These are phyloP conservation scores for Dasypogon diadema DNA, from an alignment of 2,888 invertebrate species.

Conservation along the genomic window DNA sequence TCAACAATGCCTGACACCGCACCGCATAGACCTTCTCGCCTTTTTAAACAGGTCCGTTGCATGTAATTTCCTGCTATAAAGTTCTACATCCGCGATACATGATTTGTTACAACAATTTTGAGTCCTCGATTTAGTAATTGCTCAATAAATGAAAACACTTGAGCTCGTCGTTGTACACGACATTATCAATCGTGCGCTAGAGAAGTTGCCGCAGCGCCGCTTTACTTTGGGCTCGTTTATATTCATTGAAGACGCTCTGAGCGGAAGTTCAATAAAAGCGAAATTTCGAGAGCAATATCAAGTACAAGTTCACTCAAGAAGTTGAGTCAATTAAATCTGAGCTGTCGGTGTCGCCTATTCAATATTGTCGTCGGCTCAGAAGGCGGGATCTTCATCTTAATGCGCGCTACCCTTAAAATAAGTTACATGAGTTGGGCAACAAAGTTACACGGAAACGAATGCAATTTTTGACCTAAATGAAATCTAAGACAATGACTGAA, in stretches of 20 bases:
- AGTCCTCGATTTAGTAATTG: slow-evolving; percentile 49
- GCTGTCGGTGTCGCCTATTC: slow-evolving; percentile 1
- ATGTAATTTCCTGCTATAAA: slow-evolving; percentile 43
- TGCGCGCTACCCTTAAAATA: not conserved
- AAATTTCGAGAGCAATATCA: slow-evolving; percentile 55
- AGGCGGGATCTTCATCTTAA: not conserved
- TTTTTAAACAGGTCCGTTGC: slow-evolving; percentile 20
- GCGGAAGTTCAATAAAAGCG: slow-evolving; percentile 54
- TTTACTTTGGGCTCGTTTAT: slow-evolving; percentile 35
- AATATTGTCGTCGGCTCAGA: not conserved
- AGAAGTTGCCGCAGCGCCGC: slow-evolving; percentile 13
- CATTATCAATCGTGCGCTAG: not conserved
- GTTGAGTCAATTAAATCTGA: slow-evolving; percentile 31
- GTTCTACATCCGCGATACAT: slow-evolving; percentile 36
- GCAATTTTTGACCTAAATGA: not conserved
- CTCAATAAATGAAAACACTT: slow-evolving; percentile 50
- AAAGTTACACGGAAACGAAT: slow-evolving; percentile 20
- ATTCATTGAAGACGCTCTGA: slow-evolving; percentile 43
- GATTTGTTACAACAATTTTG: slow-evolving; percentile 39
- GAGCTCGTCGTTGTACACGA: slow-evolving; percentile 15
- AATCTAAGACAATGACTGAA: slow-evolving; percentile 35
- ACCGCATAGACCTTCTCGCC: too few species aligned
- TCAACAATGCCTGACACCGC: too few species aligned
- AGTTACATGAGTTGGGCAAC: not conserved
- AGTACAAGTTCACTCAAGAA: slow-evolving; percentile 54